phyloP scores from a whole-genome alignment of 2,797 vertebrate species.

The Oreochromis grahami region DNA sequence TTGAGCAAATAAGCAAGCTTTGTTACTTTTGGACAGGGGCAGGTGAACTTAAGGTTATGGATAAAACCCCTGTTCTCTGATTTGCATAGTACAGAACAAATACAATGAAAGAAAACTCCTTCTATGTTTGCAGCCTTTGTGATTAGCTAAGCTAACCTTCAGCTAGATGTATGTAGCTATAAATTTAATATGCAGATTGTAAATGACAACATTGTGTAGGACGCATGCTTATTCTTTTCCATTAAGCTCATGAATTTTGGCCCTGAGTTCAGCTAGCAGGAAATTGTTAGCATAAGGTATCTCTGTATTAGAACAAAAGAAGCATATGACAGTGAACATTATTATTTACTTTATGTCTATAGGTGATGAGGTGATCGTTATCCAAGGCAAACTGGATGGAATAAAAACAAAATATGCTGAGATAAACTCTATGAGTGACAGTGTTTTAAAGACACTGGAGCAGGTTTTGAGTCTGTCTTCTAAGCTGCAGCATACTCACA shows the following conservation, averaged over 20 bases:
- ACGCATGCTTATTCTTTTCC: neutral
- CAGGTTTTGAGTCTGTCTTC: conserved; percentile 83
- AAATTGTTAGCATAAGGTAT: neutral
- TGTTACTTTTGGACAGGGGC: neutral
- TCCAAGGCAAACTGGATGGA: conserved; percentile 96
- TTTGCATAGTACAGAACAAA: neutral
- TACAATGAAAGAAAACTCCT: neutral
- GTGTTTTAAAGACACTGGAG: conserved; percentile 85
- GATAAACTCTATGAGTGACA: conserved; percentile 83
- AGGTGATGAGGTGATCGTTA: conserved; percentile 96
- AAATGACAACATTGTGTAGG: neutral
- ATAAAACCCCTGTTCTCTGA: neutral
- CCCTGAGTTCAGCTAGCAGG: neutral
- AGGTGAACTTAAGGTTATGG: neutral
- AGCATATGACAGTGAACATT: neutral
- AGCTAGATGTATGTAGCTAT: neutral
- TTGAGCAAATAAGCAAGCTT: neutral
- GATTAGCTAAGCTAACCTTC: neutral
- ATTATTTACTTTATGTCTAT: neutral
- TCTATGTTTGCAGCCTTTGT: neutral
- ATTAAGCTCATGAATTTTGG: neutral
- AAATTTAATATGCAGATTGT: neutral
- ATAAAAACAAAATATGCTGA: conserved; percentile 93
- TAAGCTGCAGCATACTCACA: conserved; percentile 79
- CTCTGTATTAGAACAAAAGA: neutral